Base-by-base conservation (phyloP, 2,888 invertebrate genomes). In the Drosophila macrothrix region DNA sequence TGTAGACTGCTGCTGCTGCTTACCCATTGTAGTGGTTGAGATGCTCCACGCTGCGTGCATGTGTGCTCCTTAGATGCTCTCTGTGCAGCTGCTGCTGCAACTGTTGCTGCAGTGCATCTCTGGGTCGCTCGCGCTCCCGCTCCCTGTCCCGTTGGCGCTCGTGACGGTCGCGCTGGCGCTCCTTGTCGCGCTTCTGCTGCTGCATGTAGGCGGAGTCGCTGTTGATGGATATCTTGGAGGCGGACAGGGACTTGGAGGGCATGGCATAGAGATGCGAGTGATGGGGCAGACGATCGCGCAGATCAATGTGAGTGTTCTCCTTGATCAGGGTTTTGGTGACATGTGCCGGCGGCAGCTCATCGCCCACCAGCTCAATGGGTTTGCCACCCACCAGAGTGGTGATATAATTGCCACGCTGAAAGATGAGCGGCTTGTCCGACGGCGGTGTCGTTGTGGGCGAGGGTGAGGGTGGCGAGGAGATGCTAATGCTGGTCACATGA, bases 371-470 rank as follows among this genome's bases (percentile, higher is more conserved):
- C 62, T 93, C 93, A 7, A 93, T 92, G 41, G 93, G 92, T n/a
- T 93, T 93, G 43, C 93, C 93, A 14, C 92, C 95, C 0, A 96
- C 95, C 28, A 97, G 93, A 0, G 96, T 95, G 2, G 96, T 96
- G 33, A 97, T 96, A 89, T 96, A 97, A 37, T 96, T 96, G 0
- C 97, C 97, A 85, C 97, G 96, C 92, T 97, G 97, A 91, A 96
- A 97, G 55, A 97, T 95, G 90, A 95, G 94, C 63, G 94, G 94
- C 90, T 95, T 94, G 72, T 94, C 94, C 0, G 92, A 86, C 58
- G 94, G 93, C 54, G 94, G 94, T n/a, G 58, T 58, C 16, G 94
- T 94, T 19, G 43, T 31, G 10, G 58, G 41, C 14, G 93, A 93
- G 71, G 95, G 95, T 16, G 93, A 93, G 71, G 95, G 95, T 73